Percentiles rank a stretch among this genome's conserved stretches.
phyloP scores from a whole-genome alignment of 2,113 vertebrate genomes.

The Macroglossus sobrinus region DNA sequence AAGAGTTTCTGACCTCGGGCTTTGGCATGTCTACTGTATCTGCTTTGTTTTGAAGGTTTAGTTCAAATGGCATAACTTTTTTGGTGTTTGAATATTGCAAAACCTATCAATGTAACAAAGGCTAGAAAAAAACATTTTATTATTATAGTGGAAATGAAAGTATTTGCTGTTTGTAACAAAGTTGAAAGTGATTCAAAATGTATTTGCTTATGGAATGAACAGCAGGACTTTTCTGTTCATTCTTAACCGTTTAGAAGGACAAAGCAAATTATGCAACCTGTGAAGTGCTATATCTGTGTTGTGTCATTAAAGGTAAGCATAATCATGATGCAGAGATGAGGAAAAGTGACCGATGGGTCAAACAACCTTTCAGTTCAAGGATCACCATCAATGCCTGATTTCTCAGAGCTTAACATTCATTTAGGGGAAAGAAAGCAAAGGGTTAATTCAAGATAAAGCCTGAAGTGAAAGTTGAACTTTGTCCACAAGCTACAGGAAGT shows the following conservation, averaged over 20 bases:
- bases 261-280: background rate
- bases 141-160: constrained; percentile 31
- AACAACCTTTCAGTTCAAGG: background rate
- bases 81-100: constrained; percentile 4
- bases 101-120: background rate
- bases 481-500: background rate
- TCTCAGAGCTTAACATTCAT: background rate
- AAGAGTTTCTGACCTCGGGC: background rate
- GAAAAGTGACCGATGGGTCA: background rate
- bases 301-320: background rate
- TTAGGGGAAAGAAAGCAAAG: background rate
- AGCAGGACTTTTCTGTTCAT: background rate
- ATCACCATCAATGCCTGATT: background rate
- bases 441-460: background rate
- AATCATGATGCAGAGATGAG: background rate
- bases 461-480: background rate
- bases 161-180: constrained; percentile 30
- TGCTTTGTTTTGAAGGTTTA: constrained; percentile 20
- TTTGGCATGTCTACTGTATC: background rate
- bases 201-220: background rate
- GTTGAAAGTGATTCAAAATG: constrained; percentile 23
- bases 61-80: background rate
- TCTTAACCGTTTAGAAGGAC: background rate
- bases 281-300: background rate
- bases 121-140: background rate